Conservation (phyloP, 1,140 invertebrate species). For the Magallana angulata region DNA sequence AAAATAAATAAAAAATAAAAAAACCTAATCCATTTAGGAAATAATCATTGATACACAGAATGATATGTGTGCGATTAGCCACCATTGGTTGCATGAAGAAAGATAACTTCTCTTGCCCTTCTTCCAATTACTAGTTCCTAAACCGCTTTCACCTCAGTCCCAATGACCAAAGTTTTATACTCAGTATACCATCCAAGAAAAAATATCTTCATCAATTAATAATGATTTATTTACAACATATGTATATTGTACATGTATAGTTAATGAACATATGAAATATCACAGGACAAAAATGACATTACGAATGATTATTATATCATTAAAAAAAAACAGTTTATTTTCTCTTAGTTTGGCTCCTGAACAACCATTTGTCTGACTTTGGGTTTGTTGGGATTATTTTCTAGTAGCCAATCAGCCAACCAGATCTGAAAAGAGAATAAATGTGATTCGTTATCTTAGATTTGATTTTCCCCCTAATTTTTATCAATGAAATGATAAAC, state of each 20-base stretch:
- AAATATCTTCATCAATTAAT: too few species aligned
- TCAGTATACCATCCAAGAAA: too few species aligned
- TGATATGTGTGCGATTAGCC: too few species aligned
- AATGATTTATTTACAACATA: constrained; percentile 22
- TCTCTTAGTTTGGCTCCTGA: constrained; percentile 59
- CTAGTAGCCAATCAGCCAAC: constrained; percentile 88
- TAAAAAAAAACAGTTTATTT: background rate
- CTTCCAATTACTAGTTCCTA: too few species aligned
- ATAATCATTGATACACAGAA: too few species aligned
- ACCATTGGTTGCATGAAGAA: too few species aligned
- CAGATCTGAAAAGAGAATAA: constrained; percentile 81
- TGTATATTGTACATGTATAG: background rate
- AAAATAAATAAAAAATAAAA: too few species aligned
- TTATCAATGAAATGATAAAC: too few species aligned
- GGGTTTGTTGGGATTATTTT: constrained; percentile 88
- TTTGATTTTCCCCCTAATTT: background rate
- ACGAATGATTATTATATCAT: background rate
- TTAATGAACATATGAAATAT: background rate
- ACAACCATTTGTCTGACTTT: constrained; percentile 67
- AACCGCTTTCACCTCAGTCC: too few species aligned
- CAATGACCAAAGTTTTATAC: too few species aligned
- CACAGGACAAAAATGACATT: background rate
- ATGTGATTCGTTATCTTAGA: background rate
- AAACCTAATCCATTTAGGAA: too few species aligned
- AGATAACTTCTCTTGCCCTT: too few species aligned